Base-by-base conservation (phyloP, 1,140 invertebrate species). In the Harlomillsia oculata region DNA sequence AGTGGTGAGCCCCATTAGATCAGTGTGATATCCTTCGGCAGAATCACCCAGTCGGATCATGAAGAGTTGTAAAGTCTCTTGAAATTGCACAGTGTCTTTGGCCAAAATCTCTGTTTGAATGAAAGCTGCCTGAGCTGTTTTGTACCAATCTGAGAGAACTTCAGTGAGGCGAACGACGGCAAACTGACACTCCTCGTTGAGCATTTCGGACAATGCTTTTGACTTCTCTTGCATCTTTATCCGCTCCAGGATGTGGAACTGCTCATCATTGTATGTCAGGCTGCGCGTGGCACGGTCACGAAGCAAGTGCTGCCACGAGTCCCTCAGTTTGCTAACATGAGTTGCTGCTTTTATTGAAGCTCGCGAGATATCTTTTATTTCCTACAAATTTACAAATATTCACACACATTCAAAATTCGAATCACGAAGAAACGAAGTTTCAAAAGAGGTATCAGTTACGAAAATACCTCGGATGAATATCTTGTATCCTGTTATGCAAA, bases 241-340 rank as follows among this genome's bases (percentile, higher is more conserved):
- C 68, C 89, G 80, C 76, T 93, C 89, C 44, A 94, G 73, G 39
- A 90, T 82, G 72, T 94, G 89, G 69, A 94, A 91, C 71, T 93
- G 89, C 72, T 93, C 89, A 73, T 94, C 89, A 69, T 93, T 91
- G 70, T 89, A 90, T 0, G 88, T 89, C 2, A 92, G 71, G 56
- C 79, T 82, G 59, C 85, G 76, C 9, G 87, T 88, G 20, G 87
- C 87, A 65, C 88, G 77, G 75, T 94, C 88, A 36, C 89, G 76
- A 25, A 91, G 77, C 43, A 93, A 75, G 76, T 91, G 87, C 72
- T 92, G 89, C 89, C 90, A 94, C 1, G 88, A 89, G 65, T 92
- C 89, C 30, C 87, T 75, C 55, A 93, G 72, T 56, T 86, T 78
- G 63, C 85, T 82, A 1, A 88, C 84, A 44, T 87, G 77, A 28